Base-by-base conservation (phyloP, 1,140 invertebrate genomes). In the Drosophila hydei region DNA sequence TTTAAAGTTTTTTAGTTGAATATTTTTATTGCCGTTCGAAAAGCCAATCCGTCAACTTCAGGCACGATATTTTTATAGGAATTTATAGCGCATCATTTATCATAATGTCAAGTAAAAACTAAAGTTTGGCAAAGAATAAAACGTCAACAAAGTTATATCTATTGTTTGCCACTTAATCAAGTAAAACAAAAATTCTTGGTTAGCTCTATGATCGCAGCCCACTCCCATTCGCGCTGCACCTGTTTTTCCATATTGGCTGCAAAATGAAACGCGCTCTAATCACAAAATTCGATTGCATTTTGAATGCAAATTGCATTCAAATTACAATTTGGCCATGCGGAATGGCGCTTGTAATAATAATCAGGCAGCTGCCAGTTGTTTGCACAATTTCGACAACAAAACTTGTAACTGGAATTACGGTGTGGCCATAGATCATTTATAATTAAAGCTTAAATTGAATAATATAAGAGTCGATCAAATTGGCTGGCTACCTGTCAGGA, bases 221-320 rank as follows among this genome's bases (percentile, higher is more conserved):
- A 19, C 21, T 16, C 21, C 16, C 18, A n/a, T n/a, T n/a, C n/a
- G n/a, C n/a, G n/a, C n/a, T n/a, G n/a, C 18, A 7, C n/a, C 14
- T 1, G 27, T 12, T 33, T 33, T 4, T 33, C 16, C 33, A 19
- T 3, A n/a, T 27, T 18, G 12, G 36, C 27, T 14, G 45, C 45
- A 51, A 18, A 52, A 36, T 19, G 30, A 9, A 14, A 33, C 16
- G 36, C 27, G 16, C 27, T 52, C 16, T 40, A 55, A 40, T 40
- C 52, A 55, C 5, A 38, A 21, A 11, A 42, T 42, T 9, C 21
- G 36, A 56, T 42, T 25, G 19, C 21, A 42, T 56, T 56, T 56
- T 9, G 11, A 4, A 27, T 56, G 23, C 54, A 56, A 56, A 56
- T 56, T 42, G 38, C 54, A 56, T 42, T 42, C 21, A 18, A 56